These are phyloP conservation scores for Triplophysa bombifrons DNA, from an alignment of 2,797 vertebrate species.

Conservation along the genomic window DNA sequence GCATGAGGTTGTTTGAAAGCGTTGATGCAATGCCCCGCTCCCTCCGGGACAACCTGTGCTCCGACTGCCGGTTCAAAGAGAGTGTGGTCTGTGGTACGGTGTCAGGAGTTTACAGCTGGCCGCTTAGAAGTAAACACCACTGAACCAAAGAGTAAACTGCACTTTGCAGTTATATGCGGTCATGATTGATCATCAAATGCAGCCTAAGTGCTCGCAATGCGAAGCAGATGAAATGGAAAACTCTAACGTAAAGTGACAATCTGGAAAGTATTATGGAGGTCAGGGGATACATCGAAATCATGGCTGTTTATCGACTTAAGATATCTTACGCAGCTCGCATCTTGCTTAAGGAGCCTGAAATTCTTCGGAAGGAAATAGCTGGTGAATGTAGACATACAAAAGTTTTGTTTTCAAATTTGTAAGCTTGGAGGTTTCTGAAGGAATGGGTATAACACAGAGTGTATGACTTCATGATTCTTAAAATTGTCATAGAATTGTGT, in stretches of 20 bases:
- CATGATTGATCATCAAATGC: constrained; percentile 51
- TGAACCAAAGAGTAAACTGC: constrained; percentile 42
- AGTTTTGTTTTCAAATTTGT: background rate
- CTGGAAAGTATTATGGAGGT: constrained; percentile 46
- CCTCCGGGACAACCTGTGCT: background rate
- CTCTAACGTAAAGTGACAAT: constrained; percentile 41
- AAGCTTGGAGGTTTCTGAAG: no score
- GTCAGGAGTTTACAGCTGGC: constrained; percentile 8
- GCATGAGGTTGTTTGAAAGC: background rate
- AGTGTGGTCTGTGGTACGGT: background rate
- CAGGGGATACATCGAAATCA: constrained; percentile 31
- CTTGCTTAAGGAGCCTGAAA: background rate
- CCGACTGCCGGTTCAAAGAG: background rate
- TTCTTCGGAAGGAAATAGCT: background rate
- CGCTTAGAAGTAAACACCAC: constrained; percentile 13
- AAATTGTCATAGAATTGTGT: no score
- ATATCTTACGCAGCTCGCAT: constrained; percentile 9
- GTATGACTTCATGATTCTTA: no score
- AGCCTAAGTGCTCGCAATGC: constrained; percentile 44
- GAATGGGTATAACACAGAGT: no score
- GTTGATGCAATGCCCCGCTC: background rate
- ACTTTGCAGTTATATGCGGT: constrained; percentile 38
- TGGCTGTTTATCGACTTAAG: constrained; percentile 34
- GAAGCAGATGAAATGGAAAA: constrained; percentile 47
- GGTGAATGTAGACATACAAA: background rate